These are phyloP conservation scores for Florisuga fusca DNA, from an alignment of 2,797 vertebrate species.

Conservation along the genomic window DNA sequence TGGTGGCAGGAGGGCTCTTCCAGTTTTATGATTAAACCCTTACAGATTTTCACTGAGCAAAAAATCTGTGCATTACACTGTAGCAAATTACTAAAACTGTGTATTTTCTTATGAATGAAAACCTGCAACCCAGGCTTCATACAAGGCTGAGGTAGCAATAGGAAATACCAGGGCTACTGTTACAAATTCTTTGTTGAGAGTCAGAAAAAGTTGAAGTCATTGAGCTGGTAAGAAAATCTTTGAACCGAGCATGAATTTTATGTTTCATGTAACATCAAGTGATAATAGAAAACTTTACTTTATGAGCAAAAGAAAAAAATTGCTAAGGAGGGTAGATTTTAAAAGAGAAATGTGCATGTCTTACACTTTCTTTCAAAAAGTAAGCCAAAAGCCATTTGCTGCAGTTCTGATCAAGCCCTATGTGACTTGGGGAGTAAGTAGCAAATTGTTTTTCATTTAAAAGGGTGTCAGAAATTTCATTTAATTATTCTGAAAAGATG, in stretches of 20 bases:
- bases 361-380: neutral
- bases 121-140: neutral
- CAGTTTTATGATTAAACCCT: neutral
- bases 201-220: neutral
- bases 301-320: neutral
- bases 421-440: neutral
- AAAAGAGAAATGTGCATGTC: neutral
- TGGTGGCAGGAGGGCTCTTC: neutral
- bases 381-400: neutral
- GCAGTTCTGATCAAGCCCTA: neutral
- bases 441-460: neutral
- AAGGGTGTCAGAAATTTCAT: neutral
- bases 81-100: neutral
- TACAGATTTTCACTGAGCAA: neutral
- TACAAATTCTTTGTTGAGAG: neutral
- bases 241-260: neutral
- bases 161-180: neutral
- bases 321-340: neutral
- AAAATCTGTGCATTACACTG: neutral
- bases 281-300: neutral
- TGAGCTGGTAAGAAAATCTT: neutral
- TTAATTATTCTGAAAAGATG: neutral
- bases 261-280: neutral
- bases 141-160: neutral
- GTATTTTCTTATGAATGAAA: neutral